phyloP scores from a whole-genome alignment of 2,888 invertebrate species.

The Lycaena phlaeas region DNA sequence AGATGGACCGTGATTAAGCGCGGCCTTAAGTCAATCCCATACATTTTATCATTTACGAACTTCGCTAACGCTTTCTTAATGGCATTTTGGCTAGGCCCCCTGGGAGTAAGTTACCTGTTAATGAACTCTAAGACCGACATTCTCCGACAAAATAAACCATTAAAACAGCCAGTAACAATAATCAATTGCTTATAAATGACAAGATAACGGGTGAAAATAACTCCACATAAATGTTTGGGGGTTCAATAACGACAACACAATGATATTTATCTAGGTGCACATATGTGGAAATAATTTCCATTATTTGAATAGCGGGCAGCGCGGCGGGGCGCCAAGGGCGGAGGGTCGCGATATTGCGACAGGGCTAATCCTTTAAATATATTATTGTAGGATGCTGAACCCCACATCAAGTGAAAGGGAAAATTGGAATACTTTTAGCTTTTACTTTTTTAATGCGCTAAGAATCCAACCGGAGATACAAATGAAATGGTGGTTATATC shows the following conservation, averaged over 20 bases:
- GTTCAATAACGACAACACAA: conserved; percentile 61
- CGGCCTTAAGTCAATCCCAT: no score
- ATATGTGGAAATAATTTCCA: conserved; percentile 72
- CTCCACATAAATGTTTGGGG: conserved; percentile 46
- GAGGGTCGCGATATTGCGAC: conserved; percentile 69
- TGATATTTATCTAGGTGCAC: conserved; percentile 71
- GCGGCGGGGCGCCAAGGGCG: conserved; percentile 31
- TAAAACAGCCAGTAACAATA: background rate
- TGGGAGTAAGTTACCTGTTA: no score
- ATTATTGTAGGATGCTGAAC: conserved; percentile 65
- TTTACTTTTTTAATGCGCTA: conserved; percentile 4
- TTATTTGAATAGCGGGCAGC: conserved; percentile 63
- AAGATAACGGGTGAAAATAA: conserved; percentile 52
- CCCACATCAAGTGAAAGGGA: conserved; percentile 42
- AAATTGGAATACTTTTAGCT: conserved; percentile 19
- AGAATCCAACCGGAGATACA: no score
- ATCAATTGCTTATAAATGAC: conserved; percentile 3
- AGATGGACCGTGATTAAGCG: no score
- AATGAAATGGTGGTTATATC: no score
- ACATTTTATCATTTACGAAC: no score
- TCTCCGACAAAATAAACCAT: background rate
- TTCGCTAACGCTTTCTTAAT: no score
- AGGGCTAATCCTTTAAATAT: conserved; percentile 72
- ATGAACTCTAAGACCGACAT: background rate
- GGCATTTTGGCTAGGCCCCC: no score